Evolutionary conservation across 2,888 invertebrate species (phyloP).

Genomic region (Keiferia lycopersicella): DNA sequence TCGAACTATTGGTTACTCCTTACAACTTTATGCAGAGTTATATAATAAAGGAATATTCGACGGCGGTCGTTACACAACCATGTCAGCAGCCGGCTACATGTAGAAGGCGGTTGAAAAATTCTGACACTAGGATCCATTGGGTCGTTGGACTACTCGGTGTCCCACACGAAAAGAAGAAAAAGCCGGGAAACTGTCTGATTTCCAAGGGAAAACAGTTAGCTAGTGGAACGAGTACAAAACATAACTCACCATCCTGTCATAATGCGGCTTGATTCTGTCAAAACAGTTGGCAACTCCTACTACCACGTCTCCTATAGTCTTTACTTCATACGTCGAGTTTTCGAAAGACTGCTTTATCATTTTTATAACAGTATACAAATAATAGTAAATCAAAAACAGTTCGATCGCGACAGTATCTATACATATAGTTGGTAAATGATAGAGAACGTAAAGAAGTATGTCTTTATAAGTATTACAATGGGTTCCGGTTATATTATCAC

Average conservation of each 20-base stretch:
- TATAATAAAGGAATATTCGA: no score
- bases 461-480: neutral
- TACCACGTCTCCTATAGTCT: neutral
- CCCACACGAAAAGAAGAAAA: no score
- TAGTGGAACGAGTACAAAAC: no score
- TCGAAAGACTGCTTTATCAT: neutral
- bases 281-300: slow-evolving; percentile 1
- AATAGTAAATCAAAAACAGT: slow-evolving; percentile 3
- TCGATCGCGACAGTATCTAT: neutral
- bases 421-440: neutral
- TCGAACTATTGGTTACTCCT: no score
- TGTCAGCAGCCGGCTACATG: no score
- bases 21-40: no score
- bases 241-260: slow-evolving; percentile 9
- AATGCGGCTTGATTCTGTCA: slow-evolving; percentile 9
- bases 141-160: no score
- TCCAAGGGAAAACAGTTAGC: no score
- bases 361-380: neutral
- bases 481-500: neutral
- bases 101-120: no score
- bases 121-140: no score
- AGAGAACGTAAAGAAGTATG: neutral
- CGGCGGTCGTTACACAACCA: no score
- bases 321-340: neutral
- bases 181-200: no score